Evolutionary conservation across 2,888 invertebrate species (phyloP).

Genomic region (Nomada ruficornis): DNA sequence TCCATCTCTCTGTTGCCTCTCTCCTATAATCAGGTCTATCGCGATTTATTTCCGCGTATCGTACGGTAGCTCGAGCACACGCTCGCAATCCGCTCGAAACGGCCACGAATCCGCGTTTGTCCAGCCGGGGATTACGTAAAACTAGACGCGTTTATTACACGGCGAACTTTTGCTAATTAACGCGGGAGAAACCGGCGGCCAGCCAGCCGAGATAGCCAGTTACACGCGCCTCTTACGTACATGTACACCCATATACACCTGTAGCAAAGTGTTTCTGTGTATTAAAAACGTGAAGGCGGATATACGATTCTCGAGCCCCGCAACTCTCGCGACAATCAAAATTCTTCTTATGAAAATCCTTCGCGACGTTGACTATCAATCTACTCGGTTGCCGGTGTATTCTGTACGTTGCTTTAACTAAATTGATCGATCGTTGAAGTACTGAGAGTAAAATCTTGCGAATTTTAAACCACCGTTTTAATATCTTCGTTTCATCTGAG

Average conservation of each 20-base stretch:
- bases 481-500: no score
- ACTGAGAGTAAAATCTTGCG: no score
- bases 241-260: neutral
- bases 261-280: neutral
- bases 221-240: slow-evolving; percentile 37
- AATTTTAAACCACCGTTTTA: no score
- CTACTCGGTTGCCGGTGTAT: no score
- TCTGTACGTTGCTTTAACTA: no score
- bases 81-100: slow-evolving; percentile 37
- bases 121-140: slow-evolving; percentile 81
- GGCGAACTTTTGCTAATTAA: slow-evolving; percentile 84
- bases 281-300: slow-evolving; percentile 32
- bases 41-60: slow-evolving; percentile 46
- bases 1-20: neutral
- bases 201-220: slow-evolving; percentile 80
- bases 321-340: slow-evolving; percentile 15
- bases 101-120: slow-evolving; percentile 64
- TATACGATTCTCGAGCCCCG: slow-evolving; percentile 22
- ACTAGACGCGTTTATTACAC: slow-evolving; percentile 81
- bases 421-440: neutral
- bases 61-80: slow-evolving; percentile 16
- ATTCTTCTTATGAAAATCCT: neutral
- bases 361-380: no score
- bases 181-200: slow-evolving; percentile 82
- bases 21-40: slow-evolving; percentile 2